A percentile compares a stretch with the other conserved stretches of the same genome.
Evolutionary conservation across 2,888 invertebrate genomes (phyloP).

Genomic region (Lissonota sp.): DNA sequence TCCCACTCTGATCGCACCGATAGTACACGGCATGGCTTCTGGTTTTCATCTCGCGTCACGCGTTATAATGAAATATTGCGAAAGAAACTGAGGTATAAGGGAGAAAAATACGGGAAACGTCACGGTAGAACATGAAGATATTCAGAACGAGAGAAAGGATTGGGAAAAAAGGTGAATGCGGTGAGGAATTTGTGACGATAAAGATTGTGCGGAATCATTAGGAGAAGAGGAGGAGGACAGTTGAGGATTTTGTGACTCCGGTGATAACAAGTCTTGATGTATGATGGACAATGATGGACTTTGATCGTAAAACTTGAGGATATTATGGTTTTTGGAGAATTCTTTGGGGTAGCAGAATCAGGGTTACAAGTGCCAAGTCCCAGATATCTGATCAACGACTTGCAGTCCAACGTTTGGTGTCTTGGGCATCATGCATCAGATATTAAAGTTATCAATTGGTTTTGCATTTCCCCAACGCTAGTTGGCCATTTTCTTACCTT

Average conservation of each 20-base stretch:
- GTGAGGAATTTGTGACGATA: neutral
- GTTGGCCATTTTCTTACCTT: neutral
- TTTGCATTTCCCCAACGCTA: neutral
- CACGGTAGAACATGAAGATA: too few relatives aligned
- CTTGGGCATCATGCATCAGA: neutral
- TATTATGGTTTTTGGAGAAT: too few relatives aligned
- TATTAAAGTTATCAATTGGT: neutral
- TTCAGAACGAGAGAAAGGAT: too few relatives aligned
- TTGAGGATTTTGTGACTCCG: too few relatives aligned
- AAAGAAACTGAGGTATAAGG: neutral
- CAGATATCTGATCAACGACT: too few relatives aligned
- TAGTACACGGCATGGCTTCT: neutral
- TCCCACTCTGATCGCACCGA: conserved; percentile 5
- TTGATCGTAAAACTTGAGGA: too few relatives aligned
- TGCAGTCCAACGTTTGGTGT: too few relatives aligned
- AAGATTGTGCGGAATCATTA: neutral
- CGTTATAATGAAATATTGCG: neutral
- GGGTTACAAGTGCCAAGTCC: too few relatives aligned
- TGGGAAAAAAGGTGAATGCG: neutral
- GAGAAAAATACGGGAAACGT: neutral
- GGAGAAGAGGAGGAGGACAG: too few relatives aligned
- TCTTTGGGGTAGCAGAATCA: too few relatives aligned
- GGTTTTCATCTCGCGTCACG: neutral
- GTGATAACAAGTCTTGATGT: too few relatives aligned
- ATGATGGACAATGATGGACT: too few relatives aligned